Evolutionary conservation across 2,888 invertebrate genomes (phyloP).

Genomic region (Perdita meconis): DNA sequence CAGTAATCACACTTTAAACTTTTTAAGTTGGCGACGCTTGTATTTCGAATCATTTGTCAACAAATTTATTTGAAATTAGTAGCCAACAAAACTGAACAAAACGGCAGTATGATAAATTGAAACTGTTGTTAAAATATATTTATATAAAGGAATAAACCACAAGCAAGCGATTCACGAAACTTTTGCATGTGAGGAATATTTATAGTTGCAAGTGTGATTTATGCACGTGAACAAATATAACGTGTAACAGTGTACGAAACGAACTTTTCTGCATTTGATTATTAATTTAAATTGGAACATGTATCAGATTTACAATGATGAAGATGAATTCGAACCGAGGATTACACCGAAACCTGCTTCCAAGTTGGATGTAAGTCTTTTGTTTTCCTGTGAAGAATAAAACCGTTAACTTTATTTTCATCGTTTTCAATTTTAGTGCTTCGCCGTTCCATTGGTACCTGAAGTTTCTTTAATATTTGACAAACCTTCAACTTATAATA

Average conservation of each 20-base stretch:
- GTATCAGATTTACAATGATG: conserved; percentile 58
- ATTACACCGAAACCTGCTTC: conserved; percentile 72
- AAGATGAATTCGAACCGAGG: conserved; percentile 79
- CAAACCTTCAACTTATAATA: conserved; percentile 56
- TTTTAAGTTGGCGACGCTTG: conserved; percentile 30
- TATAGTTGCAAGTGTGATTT: background rate
- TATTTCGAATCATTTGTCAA: conserved; percentile 34
- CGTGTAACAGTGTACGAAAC: background rate
- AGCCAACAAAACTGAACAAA: background rate
- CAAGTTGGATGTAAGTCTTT: conserved; percentile 69
- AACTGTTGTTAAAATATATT: background rate
- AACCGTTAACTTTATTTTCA: background rate
- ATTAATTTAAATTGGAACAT: conserved; percentile 40
- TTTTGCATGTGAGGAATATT: background rate
- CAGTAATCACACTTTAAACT: background rate
- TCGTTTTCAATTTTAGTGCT: conserved; percentile 65
- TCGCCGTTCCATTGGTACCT: conserved; percentile 75
- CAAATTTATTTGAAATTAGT: conserved; percentile 38
- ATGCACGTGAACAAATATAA: background rate
- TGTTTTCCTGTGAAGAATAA: no score
- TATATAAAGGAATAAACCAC: background rate
- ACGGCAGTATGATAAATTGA: background rate
- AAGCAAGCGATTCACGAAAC: background rate
- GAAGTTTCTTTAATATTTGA: conserved; percentile 80
- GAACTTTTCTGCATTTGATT: conserved; percentile 11